Percentiles rank a stretch among this genome's conserved stretches.
These are phyloP conservation scores for Pterostichus madidus DNA, from an alignment of 2,888 invertebrate species.

Conservation along the genomic window DNA sequence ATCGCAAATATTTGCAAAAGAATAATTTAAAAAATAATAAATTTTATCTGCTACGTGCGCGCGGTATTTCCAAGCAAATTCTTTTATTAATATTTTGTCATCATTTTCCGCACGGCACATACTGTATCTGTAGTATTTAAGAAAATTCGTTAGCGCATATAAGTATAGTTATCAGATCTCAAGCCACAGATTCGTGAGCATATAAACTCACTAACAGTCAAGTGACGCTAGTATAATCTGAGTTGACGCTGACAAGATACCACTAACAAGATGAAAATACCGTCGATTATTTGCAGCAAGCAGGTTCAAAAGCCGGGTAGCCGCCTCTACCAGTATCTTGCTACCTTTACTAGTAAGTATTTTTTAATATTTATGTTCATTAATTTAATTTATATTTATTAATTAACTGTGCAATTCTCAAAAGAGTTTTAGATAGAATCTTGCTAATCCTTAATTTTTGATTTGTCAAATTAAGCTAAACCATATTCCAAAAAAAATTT, in stretches of 20 bases:
- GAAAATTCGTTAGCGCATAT: slow-evolving; percentile 59
- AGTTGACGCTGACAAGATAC: background rate
- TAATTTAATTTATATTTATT: slow-evolving; percentile 11
- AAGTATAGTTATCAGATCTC: slow-evolving; percentile 16
- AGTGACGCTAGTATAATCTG: background rate
- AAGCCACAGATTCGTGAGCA: background rate
- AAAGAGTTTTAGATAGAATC: too few relatives aligned
- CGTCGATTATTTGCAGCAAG: slow-evolving; percentile 47
- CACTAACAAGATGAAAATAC: slow-evolving; percentile 40
- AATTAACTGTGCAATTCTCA: too few relatives aligned
- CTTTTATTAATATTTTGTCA: slow-evolving; percentile 45
- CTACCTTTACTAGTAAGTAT: slow-evolving; percentile 68
- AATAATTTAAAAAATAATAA: slow-evolving; percentile 32
- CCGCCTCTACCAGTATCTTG: slow-evolving; percentile 68
- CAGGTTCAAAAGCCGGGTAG: slow-evolving; percentile 57
- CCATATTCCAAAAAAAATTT: too few relatives aligned
- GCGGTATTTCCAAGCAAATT: slow-evolving; percentile 41
- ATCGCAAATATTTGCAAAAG: slow-evolving; percentile 32
- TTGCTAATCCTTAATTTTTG: too few relatives aligned
- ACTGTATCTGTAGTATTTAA: slow-evolving; percentile 56
- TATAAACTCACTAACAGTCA: slow-evolving; percentile 14
- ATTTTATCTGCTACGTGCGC: slow-evolving; percentile 26
- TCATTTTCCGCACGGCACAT: slow-evolving; percentile 65
- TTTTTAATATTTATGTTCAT: background rate
- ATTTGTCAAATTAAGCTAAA: too few relatives aligned